Conservation (phyloP, 2,113 vertebrate genomes). For the Anas platyrhynchos region DNA sequence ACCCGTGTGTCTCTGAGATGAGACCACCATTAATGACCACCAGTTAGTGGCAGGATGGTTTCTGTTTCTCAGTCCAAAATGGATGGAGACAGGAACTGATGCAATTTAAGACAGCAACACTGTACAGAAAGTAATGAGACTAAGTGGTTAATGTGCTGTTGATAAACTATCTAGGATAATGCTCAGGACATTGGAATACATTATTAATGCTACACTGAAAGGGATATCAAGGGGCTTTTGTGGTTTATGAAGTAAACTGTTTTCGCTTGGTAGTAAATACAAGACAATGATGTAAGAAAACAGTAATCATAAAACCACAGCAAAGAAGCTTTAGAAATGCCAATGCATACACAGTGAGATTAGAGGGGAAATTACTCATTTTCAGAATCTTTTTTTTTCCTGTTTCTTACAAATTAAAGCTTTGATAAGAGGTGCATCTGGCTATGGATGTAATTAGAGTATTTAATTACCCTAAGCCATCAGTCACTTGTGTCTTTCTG, state of each 20-base stretch:
- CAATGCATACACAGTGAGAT: neutral
- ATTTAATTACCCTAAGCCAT: neutral
- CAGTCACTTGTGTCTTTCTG: neutral
- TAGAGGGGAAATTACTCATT: neutral
- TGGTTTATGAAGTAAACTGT: conserved; percentile 67
- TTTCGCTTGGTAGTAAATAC: conserved; percentile 65
- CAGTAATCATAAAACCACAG: conserved; percentile 50
- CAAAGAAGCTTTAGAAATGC: conserved; percentile 1
- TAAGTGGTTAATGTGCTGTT: conserved; percentile 45
- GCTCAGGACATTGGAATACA: conserved; percentile 27
- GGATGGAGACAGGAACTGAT: neutral
- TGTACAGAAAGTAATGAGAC: neutral
- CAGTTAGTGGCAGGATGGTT: neutral
- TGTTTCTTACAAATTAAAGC: neutral
- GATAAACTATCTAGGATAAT: conserved; percentile 48
- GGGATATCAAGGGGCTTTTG: conserved; percentile 56
- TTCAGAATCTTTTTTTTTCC: neutral
- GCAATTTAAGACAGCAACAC: neutral
- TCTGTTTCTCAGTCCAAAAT: neutral
- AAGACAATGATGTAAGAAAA: conserved; percentile 47
- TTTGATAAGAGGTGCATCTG: neutral
- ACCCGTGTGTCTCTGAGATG: neutral
- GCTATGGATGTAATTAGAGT: neutral
- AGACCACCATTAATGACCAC: neutral
- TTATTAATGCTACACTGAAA: conserved; percentile 62